Conservation (phyloP, 2,113 vertebrate genomes). For the Spea multiplicata region DNA sequence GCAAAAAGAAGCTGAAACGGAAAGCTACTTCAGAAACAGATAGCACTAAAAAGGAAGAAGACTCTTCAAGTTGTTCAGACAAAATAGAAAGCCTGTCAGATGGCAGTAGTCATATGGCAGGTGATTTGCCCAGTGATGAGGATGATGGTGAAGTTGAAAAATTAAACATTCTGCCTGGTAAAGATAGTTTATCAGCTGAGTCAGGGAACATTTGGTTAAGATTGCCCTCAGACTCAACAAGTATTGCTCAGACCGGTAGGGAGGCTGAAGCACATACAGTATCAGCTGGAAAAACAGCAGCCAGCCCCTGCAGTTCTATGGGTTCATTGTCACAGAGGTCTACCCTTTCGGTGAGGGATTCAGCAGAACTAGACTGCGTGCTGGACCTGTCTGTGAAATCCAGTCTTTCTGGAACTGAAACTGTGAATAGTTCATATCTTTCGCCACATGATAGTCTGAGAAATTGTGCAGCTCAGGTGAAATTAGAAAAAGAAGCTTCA, state of each 20-base stretch:
- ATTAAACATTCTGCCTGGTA: conserved; percentile 73
- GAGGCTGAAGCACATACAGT: conserved; percentile 80
- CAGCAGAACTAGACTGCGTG: conserved; percentile 94
- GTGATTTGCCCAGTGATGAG: conserved; percentile 90
- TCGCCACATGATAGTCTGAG: conserved; percentile 90
- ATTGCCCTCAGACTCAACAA: conserved; percentile 83
- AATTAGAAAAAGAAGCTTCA: conserved; percentile 93
- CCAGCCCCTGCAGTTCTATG: conserved; percentile 95
- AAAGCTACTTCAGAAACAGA: conserved; percentile 91
- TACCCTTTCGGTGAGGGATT: conserved; percentile 84
- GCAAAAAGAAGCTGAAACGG: conserved; percentile 98
- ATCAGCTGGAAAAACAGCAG: conserved; percentile 83
- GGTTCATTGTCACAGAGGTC: conserved; percentile 93
- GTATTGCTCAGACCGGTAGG: conserved; percentile 74
- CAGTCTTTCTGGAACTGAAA: conserved; percentile 81
- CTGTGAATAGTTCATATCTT: conserved; percentile 85
- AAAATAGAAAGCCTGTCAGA: conserved; percentile 95
- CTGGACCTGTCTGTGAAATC: conserved; percentile 98
- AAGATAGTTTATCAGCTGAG: conserved; percentile 78
- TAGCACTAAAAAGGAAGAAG: conserved; percentile 94
- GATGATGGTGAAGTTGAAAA: conserved; percentile 87
- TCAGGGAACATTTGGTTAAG: conserved; percentile 90
- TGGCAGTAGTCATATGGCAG: conserved; percentile 78
- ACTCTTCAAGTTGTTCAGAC: conserved; percentile 94
- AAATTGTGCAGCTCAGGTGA: conserved; percentile 92